Evolutionary conservation across 1,140 invertebrate genomes (phyloP), one percentile per base, ranked within the genome.

Genomic region (Drosophila malerkotliana): DNA sequence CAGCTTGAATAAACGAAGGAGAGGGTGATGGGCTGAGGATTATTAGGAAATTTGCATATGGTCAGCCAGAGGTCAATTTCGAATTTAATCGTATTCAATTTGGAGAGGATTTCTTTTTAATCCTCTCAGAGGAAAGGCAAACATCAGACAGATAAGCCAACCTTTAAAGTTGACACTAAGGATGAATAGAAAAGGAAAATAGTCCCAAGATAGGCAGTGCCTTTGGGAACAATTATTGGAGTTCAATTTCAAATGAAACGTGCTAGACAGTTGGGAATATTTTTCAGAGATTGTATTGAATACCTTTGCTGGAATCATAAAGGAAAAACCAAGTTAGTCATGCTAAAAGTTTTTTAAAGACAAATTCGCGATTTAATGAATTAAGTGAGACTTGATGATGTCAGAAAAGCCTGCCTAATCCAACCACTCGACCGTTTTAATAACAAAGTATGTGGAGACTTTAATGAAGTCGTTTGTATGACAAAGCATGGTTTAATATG

Each of bases 171-270:
- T 10, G 1, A 18, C 10, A 4, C 10, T n/a, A 4, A 12, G 34
- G 34, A 4, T n/a, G 12, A n/a, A 37, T 12, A 21, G 34, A 12
- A 37, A 37, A 37, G 10, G 60, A 34, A 6, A 34, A 9, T 53
- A 32, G 24, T 49, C 56, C 24, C 3, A 28, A 12, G 49, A 9
- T 55, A 18, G 58, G 58, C 88, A 85, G 72, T 77, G 80, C 90
- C 90, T 56, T 74, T 68, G 90, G 90, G 90, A 91, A 90, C 90
- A 90, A 91, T 91, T 91, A 91, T 91, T 91, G 74, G 80, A 87
- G 79, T 85, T 91, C 90, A 90, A 91, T 89, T 83, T 85, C 82
- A 69, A 77, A 91, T 78, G 78, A 84, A 90, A 91, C 90, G 85
- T 91, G 90, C 73, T 21, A 21, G 21, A 21, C 21, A 21, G 21